phyloP scores from a whole-genome alignment of 2,888 invertebrate genomes.

The Hypercompe scribonia region DNA sequence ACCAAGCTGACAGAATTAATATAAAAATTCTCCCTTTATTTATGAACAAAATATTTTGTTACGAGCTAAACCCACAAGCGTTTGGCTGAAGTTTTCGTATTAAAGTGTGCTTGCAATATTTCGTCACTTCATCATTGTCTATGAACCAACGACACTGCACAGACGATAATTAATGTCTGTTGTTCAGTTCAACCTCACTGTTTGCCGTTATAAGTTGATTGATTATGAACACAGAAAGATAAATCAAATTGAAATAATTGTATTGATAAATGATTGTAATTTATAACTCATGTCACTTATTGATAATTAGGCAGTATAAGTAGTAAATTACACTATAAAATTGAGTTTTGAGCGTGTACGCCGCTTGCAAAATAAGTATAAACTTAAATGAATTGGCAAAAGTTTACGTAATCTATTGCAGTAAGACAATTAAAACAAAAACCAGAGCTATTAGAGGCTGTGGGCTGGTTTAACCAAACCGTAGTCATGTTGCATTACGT shows the following conservation, averaged over 20 bases:
- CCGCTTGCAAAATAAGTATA: background rate
- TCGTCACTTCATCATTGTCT: conserved; percentile 19
- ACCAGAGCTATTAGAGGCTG: background rate
- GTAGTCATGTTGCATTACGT: background rate
- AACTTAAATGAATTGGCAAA: background rate
- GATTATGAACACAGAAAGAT: conserved; percentile 14
- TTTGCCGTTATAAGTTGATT: conserved; percentile 16
- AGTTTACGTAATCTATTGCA: background rate
- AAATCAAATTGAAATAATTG: conserved; percentile 13
- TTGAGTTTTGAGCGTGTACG: background rate
- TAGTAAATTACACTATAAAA: background rate
- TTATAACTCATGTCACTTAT: background rate
- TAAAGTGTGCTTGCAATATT: conserved; percentile 3
- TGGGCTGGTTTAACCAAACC: background rate
- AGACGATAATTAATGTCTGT: conserved; percentile 21
- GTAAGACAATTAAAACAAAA: background rate
- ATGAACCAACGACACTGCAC: conserved; percentile 9
- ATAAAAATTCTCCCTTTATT: background rate
- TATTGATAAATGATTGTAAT: conserved; percentile 13
- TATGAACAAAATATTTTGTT: background rate
- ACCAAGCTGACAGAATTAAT: background rate
- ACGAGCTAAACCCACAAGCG: background rate
- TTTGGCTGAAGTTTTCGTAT: background rate
- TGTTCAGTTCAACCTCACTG: conserved; percentile 16
- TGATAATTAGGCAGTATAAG: background rate